Base-by-base conservation (phyloP, 2,888 invertebrate genomes). In the Ormyrus nitidulus region DNA sequence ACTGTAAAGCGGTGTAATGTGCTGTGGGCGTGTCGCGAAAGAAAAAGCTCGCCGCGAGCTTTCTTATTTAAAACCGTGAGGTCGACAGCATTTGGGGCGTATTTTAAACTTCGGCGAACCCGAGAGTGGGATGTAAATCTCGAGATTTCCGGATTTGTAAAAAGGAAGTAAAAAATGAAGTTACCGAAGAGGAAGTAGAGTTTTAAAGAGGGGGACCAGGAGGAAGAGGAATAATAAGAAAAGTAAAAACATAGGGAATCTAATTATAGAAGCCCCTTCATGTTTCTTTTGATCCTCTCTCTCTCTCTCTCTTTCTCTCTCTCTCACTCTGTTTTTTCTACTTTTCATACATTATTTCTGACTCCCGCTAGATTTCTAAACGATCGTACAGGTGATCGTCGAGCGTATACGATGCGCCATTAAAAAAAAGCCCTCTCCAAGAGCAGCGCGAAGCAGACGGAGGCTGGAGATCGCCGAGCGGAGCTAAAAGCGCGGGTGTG, bases 141-240 rank as follows among this genome's bases (percentile, higher is more conserved):
- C 65, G 66, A 66, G 48, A 61, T 78, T 72, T 66, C 68, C 66
- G 66, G 72, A 54, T 49, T 48, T 13, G 5, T 62, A 53, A 66
- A 72, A 54, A 51, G 49, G 51, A 58, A 61, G 69, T 59, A 66
- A 64, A 56, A 79, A 79, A n/a, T 51, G 62, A 74, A 79, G 69
- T 69, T 68, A 78, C 66, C 51, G 61, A 78, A 68, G 61, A 73
- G 79, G 74, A 79, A 79, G 79, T 79, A 51, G n/a, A 58, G 58
- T 10, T 61, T 56, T 5, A 48, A 53, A 54, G 19, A 13, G 7
- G 54, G 49, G 62, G 53, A 53, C 7, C 34, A 74, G 34, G 54
- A 34, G 10, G 44, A 65, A 68, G 46, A 53, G n/a, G 46, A 34
- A 51, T 19, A 46, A 58, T 34, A 49, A n/a, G 10, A 53, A 53